phyloP scores from a whole-genome alignment of 2,797 vertebrate species.

The Clarias laeviceps region DNA sequence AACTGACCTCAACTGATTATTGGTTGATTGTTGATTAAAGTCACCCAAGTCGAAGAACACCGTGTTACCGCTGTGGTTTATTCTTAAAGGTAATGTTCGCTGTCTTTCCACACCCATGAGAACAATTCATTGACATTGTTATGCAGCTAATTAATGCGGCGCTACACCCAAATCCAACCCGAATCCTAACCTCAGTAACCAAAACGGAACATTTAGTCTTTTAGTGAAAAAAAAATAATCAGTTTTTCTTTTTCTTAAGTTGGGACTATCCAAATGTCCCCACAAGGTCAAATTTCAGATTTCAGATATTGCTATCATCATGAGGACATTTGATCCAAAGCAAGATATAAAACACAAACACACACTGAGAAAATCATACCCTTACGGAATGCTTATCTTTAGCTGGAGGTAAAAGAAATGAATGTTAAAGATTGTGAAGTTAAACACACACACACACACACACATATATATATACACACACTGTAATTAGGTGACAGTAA shows the following conservation, averaged over 20 bases:
- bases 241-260: not conserved
- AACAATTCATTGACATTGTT: not conserved
- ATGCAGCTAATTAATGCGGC: not conserved
- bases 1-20: constrained; percentile 34
- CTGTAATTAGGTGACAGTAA: constrained; percentile 68
- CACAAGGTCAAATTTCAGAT: not conserved
- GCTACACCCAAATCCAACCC: not conserved
- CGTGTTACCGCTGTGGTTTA: not conserved
- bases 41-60: not conserved
- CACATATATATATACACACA: constrained; percentile 13
- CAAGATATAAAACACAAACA: not conserved
- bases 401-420: constrained; percentile 10
- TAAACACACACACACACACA: constrained; percentile 14
- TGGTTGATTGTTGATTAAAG: constrained; percentile 31
- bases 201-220: not conserved
- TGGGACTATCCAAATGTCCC: not conserved
- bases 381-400: not conserved
- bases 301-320: not conserved
- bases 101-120: too few species aligned
- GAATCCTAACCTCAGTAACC: too few species aligned
- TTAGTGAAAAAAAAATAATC: not conserved
- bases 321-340: not conserved
- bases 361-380: not conserved
- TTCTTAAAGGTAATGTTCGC: not conserved
- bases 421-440: constrained; percentile 10